Evolutionary conservation across 2,888 invertebrate species (phyloP).

Genomic region (Ctenicera cuprea): DNA sequence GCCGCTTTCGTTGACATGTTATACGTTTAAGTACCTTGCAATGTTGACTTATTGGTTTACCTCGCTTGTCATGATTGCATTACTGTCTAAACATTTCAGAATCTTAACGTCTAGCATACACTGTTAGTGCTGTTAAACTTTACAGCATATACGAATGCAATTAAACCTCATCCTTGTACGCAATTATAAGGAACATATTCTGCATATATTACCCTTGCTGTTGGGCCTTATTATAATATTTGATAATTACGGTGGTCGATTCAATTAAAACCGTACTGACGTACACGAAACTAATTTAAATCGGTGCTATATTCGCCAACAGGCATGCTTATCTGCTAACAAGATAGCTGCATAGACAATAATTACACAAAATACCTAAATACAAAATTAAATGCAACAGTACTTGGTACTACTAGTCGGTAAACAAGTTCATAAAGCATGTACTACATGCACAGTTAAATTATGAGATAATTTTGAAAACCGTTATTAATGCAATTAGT

Average conservation of each 20-base stretch:
- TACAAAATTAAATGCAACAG: constrained; percentile 35
- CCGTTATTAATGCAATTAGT: constrained; percentile 41
- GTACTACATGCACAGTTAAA: constrained; percentile 23
- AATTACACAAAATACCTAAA: too few relatives aligned
- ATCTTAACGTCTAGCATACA: constrained; percentile 1
- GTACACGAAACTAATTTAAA: constrained; percentile 21
- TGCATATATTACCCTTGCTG: background rate
- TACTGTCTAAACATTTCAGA: constrained; percentile 20
- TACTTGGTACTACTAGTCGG: constrained; percentile 29
- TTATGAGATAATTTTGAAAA: constrained; percentile 38
- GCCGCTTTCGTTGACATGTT: background rate
- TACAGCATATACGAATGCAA: constrained; percentile 13
- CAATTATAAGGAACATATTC: constrained; percentile 9
- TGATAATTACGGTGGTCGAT: constrained; percentile 18
- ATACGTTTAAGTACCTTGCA: constrained; percentile 6
- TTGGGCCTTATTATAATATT: constrained; percentile 24
- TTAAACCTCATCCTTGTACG: background rate
- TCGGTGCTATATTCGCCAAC: constrained; percentile 13
- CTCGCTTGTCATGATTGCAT: constrained; percentile 23
- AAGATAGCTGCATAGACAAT: too few relatives aligned
- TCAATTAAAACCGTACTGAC: constrained; percentile 28
- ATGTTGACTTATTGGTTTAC: constrained; percentile 27
- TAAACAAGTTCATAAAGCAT: constrained; percentile 32
- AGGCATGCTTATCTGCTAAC: constrained; percentile 29
- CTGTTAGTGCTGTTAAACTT: background rate